Percentiles rank a stretch among this genome's conserved stretches.
Evolutionary conservation across 2,797 vertebrate species (phyloP).

Genomic region (Columba guinea): DNA sequence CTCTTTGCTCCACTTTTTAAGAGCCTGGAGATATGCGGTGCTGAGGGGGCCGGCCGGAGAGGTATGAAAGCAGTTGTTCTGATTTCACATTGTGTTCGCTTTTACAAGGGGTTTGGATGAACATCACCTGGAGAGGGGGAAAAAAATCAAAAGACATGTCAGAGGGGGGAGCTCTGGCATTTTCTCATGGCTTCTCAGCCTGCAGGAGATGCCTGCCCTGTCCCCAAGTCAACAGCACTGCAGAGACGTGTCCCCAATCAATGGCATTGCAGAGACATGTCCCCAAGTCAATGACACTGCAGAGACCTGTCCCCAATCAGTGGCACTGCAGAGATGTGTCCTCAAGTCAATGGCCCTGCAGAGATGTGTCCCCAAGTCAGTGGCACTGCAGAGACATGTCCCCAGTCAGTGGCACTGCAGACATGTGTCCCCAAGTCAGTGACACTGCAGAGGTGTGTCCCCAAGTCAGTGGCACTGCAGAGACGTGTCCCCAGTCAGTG

Average conservation of each 20-base stretch:
- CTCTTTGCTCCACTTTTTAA: background rate
- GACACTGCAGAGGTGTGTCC: background rate
- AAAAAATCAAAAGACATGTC: background rate
- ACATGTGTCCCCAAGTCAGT: no score
- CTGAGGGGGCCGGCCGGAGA: fast-evolving
- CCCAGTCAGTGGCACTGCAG: no score
- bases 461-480: fast-evolving
- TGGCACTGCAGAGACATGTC: no score
- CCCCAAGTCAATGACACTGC: no score
- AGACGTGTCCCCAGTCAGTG: no score
- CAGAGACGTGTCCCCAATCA: no score
- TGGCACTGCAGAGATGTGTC: no score
- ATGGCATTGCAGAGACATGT: no score
- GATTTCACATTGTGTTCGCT: fast-evolving
- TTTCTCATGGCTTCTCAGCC: background rate
- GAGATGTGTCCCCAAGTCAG: no score
- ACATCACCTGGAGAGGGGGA: no score
- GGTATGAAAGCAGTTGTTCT: fast-evolving
- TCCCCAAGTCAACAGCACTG: background rate
- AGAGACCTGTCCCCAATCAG: no score
- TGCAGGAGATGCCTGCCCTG: fast-evolving
- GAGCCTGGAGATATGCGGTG: background rate
- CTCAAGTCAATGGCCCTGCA: no score
- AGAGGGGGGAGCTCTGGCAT: background rate
- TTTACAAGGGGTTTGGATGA: background rate